A percentile compares a stretch with the other conserved stretches of the same genome.
Conservation (phyloP, 2,797 vertebrate genomes). For the Anniella stebbinsi region DNA sequence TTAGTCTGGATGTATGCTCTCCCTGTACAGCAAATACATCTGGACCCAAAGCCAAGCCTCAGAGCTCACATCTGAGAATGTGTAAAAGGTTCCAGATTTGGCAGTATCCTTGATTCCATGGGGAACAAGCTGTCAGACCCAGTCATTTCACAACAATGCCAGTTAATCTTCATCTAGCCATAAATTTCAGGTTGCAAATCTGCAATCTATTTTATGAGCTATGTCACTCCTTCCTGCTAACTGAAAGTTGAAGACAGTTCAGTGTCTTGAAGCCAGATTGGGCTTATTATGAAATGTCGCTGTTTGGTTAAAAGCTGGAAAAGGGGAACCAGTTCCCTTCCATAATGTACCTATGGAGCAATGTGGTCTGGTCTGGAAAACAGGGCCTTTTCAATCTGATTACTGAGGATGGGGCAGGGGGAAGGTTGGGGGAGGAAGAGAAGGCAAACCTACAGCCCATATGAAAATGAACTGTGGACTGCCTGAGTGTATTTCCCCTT, state of each 20-base stretch:
- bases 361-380: constrained; percentile 15
- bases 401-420: background rate
- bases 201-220: constrained; percentile 3
- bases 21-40: constrained; percentile 12
- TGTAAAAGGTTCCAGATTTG: background rate
- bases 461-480: background rate
- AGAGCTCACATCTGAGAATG: background rate
- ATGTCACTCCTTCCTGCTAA: constrained; percentile 13
- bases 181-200: constrained; percentile 25
- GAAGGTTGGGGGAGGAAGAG: background rate
- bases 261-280: background rate
- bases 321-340: background rate
- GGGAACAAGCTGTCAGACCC: constrained; percentile 38
- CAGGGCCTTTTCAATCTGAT: background rate
- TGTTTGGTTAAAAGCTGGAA: constrained; percentile 10
- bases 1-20: background rate
- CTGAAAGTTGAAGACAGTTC: constrained; percentile 9
- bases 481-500: background rate
- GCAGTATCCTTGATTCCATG: background rate
- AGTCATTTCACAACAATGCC: constrained; percentile 50
- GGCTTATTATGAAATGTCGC: constrained; percentile 7
- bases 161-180: constrained; percentile 20
- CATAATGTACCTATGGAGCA: background rate
- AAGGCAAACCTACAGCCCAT: background rate
- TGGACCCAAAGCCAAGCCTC: accelerated